Evolutionary conservation across 2,797 vertebrate genomes (phyloP).

Genomic region (Megaceryle alcyon): DNA sequence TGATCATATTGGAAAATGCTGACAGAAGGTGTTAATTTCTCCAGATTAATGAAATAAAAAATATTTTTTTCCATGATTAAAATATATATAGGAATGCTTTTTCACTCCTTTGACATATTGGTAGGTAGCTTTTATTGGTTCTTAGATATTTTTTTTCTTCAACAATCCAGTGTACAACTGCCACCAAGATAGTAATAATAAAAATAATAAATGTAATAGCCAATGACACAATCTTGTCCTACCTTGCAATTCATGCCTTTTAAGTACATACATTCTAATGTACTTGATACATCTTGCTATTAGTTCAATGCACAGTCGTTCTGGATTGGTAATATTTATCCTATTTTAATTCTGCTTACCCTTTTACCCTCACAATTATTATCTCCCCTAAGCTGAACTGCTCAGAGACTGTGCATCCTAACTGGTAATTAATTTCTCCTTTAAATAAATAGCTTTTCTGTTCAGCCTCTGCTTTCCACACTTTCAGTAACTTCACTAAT

Average conservation of each 20-base stretch:
- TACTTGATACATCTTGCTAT: not conserved
- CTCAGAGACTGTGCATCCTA: not conserved
- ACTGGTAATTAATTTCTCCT: conserved; percentile 25
- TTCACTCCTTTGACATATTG: not conserved
- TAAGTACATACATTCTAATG: not conserved
- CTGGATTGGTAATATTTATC: not conserved
- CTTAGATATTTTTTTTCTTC: not conserved
- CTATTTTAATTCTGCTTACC: not conserved
- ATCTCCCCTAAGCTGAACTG: not conserved
- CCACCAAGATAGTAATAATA: not conserved
- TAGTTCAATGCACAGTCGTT: not conserved
- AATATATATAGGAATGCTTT: not conserved
- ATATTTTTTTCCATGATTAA: not conserved
- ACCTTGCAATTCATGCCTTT: not conserved
- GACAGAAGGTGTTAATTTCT: not conserved
- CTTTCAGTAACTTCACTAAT: not conserved
- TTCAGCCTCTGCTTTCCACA: not conserved
- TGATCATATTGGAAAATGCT: not conserved
- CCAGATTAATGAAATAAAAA: not conserved
- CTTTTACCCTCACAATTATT: not conserved
- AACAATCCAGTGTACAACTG: not conserved
- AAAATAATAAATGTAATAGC: not conserved
- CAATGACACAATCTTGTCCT: not conserved
- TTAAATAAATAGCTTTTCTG: conserved; percentile 2
- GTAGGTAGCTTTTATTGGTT: not conserved